phyloP scores from a whole-genome alignment of 2,113 vertebrate genomes.

The Bos indicus region DNA sequence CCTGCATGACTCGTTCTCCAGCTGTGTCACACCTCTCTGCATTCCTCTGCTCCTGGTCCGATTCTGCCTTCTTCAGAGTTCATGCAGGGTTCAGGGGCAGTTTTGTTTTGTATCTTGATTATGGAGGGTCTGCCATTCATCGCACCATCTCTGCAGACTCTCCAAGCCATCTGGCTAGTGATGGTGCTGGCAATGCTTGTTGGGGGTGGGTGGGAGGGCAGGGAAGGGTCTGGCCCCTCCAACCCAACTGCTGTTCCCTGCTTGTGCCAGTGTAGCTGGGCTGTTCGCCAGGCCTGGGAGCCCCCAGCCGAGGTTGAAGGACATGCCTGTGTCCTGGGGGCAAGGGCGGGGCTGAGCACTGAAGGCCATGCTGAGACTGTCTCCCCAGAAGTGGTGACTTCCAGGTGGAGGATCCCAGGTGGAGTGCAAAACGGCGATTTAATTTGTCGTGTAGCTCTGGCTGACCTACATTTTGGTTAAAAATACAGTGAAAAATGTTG shows the following conservation, averaged over 20 bases:
- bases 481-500: background rate
- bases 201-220: fast-evolving
- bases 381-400: background rate
- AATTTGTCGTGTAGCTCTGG: background rate
- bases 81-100: background rate
- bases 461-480: background rate
- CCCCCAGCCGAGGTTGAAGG: background rate
- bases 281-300: background rate
- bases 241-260: background rate
- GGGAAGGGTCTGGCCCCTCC: background rate
- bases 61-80: background rate
- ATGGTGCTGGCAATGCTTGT: background rate
- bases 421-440: background rate
- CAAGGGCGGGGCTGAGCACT: background rate
- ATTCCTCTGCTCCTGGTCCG: too few species aligned
- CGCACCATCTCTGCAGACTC: background rate
- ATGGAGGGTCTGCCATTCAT: background rate
- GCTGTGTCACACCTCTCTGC: fast-evolving
- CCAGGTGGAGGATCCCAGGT: background rate
- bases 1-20: fast-evolving
- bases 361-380: fast-evolving
- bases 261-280: background rate
- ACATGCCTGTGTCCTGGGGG: background rate
- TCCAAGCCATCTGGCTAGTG: fast-evolving
- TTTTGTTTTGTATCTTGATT: background rate